These are phyloP conservation scores for Gisinianus flammeolus DNA, from an alignment of 2,888 invertebrate species.

Conservation along the genomic window DNA sequence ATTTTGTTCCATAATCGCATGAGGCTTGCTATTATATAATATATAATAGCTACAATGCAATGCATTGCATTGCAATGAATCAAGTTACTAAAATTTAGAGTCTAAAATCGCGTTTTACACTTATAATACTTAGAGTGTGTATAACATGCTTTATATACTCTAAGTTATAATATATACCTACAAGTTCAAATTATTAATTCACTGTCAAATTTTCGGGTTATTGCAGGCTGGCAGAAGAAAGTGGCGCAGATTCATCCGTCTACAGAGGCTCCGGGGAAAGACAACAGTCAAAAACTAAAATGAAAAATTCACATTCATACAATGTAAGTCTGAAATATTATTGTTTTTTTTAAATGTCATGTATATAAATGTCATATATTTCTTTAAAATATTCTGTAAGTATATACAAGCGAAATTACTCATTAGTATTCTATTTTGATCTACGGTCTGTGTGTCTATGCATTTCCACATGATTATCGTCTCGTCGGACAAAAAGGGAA, in stretches of 20 bases:
- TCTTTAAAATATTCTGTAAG: too few species aligned
- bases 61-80: too few species aligned
- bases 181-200: neutral
- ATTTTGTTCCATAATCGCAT: too few species aligned
- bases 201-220: neutral
- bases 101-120: too few species aligned
- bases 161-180: too few species aligned
- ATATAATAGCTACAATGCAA: too few species aligned
- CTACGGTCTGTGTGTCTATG: neutral
- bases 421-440: neutral
- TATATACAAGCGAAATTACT: too few species aligned
- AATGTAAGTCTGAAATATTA: constrained; percentile 19
- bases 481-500: neutral
- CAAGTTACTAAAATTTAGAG: too few species aligned
- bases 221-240: constrained; percentile 36
- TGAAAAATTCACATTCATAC: constrained; percentile 39
- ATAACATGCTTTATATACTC: neutral
- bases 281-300: constrained; percentile 25
- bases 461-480: neutral
- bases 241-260: constrained; percentile 3
- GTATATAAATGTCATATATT: neutral
- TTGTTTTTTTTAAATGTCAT: neutral
- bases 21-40: too few species aligned
- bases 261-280: constrained; percentile 14
- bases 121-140: too few species aligned